Base-by-base conservation (phyloP, 2,888 invertebrate genomes). In the Campoplex capitator region DNA sequence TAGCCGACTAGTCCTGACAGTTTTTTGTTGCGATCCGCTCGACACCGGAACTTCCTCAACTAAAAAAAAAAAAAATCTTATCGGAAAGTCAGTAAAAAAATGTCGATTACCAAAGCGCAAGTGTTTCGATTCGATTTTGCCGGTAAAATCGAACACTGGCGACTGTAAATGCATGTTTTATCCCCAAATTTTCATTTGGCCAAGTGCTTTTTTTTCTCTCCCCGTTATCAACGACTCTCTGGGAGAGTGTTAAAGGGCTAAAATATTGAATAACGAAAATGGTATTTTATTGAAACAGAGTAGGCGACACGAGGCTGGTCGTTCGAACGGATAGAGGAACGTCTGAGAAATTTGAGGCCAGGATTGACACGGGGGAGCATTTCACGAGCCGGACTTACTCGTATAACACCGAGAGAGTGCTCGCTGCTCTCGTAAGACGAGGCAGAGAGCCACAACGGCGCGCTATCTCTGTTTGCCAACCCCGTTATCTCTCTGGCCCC, bases 381-480 rank as follows among this genome's bases (percentile, higher is more conserved):
- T 62, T 62, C 75, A 18, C 75, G 45, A 62, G 75, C 45, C 23
- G 38, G n/a, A 38, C 42, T 18, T 18, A 13, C 13, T 67, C 65
- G 62, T 70, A 56, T 51, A 75, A 80, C 58, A 71, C 81, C 23
- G 23, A 23, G 75, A 48, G 56, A 62, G 86, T 11, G 35, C 23
- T 23, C 23, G 23, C 35, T 51, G 38, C 35, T 51, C 73, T 75
- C 81, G 74, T 75, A 58, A 70, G 80, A 35, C 85, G 45, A 42
- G 23, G 23, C 23, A 65, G 83, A 73, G 77, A 74, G 38, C 56
- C 76, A 75, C 83, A 80, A 77, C 90, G 88, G 88, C 89, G 88
- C 89, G 90, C 92, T 94, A 93, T 93, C 93, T 93, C 90, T 94
- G 93, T 93, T 94, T 93, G 93, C 93, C 93, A 93, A 93, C 92